Evolutionary conservation across 2,888 invertebrate species (phyloP), one percentile per base, ranked within the genome.

Genomic region (Lamellibrachia columna): DNA sequence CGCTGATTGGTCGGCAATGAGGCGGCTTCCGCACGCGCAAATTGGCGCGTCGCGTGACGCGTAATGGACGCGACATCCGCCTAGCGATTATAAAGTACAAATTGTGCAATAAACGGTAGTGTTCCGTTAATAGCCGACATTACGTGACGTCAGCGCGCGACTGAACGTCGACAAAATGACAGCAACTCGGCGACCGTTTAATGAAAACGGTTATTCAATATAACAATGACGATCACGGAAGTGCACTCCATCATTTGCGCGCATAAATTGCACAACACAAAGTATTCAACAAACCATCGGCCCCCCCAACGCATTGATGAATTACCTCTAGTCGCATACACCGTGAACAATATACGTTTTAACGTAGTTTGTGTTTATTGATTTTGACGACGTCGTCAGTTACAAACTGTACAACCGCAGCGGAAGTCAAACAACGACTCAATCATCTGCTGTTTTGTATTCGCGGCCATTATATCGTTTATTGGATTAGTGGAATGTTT

Each of bases 61-160:
- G 75, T 75, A 75, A 75, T 75, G 75, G 75, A 75, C 75, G 75
- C 22, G 75, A 75, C 75, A 75, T 75, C 75, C 75, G 75, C 75
- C 22, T 6, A 22, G 75, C 75, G 75, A 75, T 75, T 75, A 75
- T 75, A 75, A 75, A 75, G 75, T 75, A 75, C 75, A 75, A 75
- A 75, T 75, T 75, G 75, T 75, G 75, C 75, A 75, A 75, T 75
- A 75, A 75, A 75, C 75, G 75, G 75, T 75, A 6, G 22, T 75
- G 15, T 75, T 75, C 22, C 75, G 75, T 75, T 75, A 75, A 75
- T 75, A 75, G 75, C 75, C 75, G 75, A 75, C 22, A 75, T 75
- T 75, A 75, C n/a, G 75, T 22, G 75, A 75, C n/a, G 22, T 75
- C 6, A 6, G 75, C 75, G 75, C 75, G 75, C 75, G 75, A 75